Percentiles rank a stretch among this genome's conserved stretches.
phyloP scores from a whole-genome alignment of 2,113 vertebrate species.

The Hipposideros armiger region DNA sequence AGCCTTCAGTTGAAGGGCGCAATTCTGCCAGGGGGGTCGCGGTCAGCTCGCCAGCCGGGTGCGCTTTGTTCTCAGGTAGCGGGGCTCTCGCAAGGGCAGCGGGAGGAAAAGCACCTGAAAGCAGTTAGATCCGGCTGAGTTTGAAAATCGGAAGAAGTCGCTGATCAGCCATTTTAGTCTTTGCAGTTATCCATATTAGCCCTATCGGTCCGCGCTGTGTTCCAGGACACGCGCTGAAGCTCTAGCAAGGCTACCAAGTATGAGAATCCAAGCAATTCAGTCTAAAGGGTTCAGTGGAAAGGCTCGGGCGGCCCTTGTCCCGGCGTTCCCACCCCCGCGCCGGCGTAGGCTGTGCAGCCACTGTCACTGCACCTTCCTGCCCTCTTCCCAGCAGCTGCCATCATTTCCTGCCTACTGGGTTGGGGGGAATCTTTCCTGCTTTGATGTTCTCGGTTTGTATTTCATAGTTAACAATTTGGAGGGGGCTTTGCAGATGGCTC shows the following conservation, averaged over 20 bases:
- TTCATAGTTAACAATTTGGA: background rate
- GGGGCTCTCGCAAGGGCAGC: background rate
- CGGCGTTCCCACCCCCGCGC: background rate
- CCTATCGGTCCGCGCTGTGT: background rate
- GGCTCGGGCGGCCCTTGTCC: background rate
- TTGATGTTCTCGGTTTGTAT: background rate
- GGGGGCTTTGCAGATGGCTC: slow-evolving; percentile 28
- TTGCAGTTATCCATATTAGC: slow-evolving; percentile 63
- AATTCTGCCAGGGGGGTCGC: accelerated
- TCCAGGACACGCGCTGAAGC: background rate
- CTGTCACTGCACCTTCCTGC: background rate
- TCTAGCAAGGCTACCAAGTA: background rate
- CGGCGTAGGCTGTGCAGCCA: background rate
- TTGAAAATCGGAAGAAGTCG: slow-evolving; percentile 60
- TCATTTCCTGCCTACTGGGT: background rate
- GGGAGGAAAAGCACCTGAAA: background rate
- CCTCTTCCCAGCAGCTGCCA: background rate
- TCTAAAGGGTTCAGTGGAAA: accelerated
- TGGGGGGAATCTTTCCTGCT: background rate
- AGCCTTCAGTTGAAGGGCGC: accelerated
- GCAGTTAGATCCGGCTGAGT: background rate
- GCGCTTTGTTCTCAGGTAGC: background rate
- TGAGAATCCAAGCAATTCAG: background rate
- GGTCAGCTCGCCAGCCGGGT: accelerated
- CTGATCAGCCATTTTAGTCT: slow-evolving; percentile 86